phyloP scores from a whole-genome alignment of 1,140 invertebrate genomes.

The Psilanteris sp. region DNA sequence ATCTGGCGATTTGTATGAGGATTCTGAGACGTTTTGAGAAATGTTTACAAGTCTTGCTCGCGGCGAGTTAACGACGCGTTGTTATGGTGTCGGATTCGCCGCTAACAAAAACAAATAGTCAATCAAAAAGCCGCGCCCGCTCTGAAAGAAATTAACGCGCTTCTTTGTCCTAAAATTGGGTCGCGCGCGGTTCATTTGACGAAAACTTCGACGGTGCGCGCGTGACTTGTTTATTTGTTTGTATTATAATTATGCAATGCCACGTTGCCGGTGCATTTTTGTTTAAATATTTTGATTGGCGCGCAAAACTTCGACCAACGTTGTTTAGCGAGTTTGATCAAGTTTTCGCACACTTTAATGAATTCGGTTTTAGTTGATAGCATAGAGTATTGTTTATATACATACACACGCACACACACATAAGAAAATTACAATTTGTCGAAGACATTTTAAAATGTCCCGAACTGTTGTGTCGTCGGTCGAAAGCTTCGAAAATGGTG shows the following conservation, averaged over 20 bases:
- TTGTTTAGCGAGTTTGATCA: conserved; percentile 23
- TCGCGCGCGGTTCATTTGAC: conserved; percentile 21
- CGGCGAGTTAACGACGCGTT: too few relatives aligned
- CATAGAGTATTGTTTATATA: too few relatives aligned
- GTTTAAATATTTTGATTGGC: conserved; percentile 41
- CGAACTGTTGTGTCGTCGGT: too few relatives aligned
- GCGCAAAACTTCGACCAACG: conserved; percentile 24
- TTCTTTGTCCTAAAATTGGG: conserved; percentile 22
- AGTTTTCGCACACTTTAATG: conserved; percentile 14
- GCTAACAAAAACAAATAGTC: conserved; percentile 7
- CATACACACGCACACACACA: too few relatives aligned
- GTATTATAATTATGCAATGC: conserved; percentile 29
- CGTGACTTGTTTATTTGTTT: conserved; percentile 48
- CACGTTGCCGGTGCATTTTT: conserved; percentile 16
- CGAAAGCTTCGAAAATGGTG: too few relatives aligned
- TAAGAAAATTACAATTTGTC: too few relatives aligned
- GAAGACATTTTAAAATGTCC: too few relatives aligned
- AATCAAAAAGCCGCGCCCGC: conserved; percentile 5
- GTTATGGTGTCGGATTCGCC: too few relatives aligned
- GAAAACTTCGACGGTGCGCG: conserved; percentile 22
- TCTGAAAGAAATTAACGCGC: conserved; percentile 31
- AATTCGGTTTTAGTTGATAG: conserved; percentile 16
- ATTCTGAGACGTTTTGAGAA: too few relatives aligned
- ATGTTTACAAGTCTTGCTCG: too few relatives aligned
- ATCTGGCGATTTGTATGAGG: too few relatives aligned